Percentiles rank a stretch among this genome's conserved stretches.
phyloP scores from a whole-genome alignment of 2,888 invertebrate species.

The Pheosia gnoma region DNA sequence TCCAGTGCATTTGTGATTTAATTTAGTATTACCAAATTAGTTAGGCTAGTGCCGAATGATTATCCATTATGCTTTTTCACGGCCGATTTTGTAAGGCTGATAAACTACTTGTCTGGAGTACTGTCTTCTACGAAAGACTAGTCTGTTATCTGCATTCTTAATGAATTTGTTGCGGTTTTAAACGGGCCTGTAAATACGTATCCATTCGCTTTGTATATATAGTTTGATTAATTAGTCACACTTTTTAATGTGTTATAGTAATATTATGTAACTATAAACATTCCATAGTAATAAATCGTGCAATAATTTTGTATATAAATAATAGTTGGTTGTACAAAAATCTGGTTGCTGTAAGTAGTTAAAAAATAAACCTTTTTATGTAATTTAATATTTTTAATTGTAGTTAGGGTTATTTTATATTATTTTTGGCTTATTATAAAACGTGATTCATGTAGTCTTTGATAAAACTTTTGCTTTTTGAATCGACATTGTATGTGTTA shows the following conservation, averaged over 20 bases:
- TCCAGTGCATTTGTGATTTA: conserved; percentile 78
- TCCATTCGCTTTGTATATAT: conserved; percentile 26
- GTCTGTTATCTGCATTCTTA: background rate
- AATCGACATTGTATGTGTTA: conserved; percentile 13
- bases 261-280: conserved; percentile 58
- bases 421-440: background rate
- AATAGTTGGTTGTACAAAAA: conserved; percentile 41
- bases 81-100: background rate
- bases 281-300: conserved; percentile 77
- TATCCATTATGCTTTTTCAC: conserved; percentile 35
- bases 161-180: background rate
- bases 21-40: conserved; percentile 65
- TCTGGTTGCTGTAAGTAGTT: conserved; percentile 17
- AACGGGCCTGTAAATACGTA: background rate
- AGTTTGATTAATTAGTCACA: conserved; percentile 22
- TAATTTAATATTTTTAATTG: background rate
- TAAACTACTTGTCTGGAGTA: background rate
- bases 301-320: conserved; percentile 49
- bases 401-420: background rate
- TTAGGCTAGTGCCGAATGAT: conserved; percentile 60
- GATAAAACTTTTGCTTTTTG: conserved; percentile 5
- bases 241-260: conserved; percentile 35
- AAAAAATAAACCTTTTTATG: background rate
- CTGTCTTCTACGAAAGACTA: background rate
- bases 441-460: background rate